Conservation (phyloP, 2,113 vertebrate genomes). For the Rafetus swinhoei region DNA sequence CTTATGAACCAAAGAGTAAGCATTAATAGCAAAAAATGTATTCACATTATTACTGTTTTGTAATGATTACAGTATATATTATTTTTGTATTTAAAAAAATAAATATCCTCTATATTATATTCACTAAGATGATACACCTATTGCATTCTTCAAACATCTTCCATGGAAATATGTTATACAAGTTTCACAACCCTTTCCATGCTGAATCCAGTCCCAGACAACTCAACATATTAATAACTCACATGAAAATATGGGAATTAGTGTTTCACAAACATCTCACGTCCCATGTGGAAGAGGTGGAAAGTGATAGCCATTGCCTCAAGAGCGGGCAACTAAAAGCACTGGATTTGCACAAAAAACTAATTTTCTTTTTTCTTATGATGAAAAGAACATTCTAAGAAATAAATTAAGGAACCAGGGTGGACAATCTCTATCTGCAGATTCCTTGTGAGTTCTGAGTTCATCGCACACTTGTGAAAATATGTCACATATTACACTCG, state of each 20-base stretch:
- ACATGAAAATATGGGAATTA: neutral
- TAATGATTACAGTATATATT: slow-evolving; percentile 79
- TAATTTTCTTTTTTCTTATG: slow-evolving; percentile 30
- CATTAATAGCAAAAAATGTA: slow-evolving; percentile 75
- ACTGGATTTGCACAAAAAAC: slow-evolving; percentile 32
- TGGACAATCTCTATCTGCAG: slow-evolving; percentile 61
- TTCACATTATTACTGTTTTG: slow-evolving; percentile 78
- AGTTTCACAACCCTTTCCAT: neutral
- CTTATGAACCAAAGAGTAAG: slow-evolving; percentile 79
- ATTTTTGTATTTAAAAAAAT: slow-evolving; percentile 71
- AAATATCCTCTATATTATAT: slow-evolving; percentile 53
- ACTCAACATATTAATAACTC: neutral
- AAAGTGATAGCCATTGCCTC: neutral
- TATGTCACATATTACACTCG: slow-evolving; percentile 68
- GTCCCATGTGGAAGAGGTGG: neutral
- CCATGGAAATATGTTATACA: slow-evolving; percentile 49
- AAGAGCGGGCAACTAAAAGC: neutral
- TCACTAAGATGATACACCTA: neutral
- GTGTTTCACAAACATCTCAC: neutral
- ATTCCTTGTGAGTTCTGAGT: slow-evolving; percentile 57
- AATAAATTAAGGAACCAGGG: slow-evolving; percentile 60
- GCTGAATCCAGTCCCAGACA: neutral
- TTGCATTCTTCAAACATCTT: slow-evolving; percentile 68
- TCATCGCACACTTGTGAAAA: slow-evolving; percentile 70
- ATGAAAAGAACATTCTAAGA: slow-evolving; percentile 46